Evolutionary conservation across 2,113 vertebrate species (phyloP).

Genomic region (Perognathus longimembris): DNA sequence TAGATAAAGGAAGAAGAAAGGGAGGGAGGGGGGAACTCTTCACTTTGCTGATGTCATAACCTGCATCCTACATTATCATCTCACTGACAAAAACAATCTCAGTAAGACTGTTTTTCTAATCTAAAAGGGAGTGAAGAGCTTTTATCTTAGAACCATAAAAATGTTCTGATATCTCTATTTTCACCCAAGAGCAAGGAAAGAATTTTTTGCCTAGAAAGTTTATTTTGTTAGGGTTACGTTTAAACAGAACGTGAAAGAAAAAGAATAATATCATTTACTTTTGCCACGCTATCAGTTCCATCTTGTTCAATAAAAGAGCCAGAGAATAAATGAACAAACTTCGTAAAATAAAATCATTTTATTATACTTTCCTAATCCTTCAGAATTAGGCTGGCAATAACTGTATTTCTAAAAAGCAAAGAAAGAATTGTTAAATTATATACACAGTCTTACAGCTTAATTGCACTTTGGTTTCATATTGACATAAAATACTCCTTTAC

Average conservation of each 20-base stretch:
- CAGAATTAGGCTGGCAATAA: not conserved
- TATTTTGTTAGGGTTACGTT: not conserved
- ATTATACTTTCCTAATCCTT: not conserved
- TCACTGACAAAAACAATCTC: not conserved
- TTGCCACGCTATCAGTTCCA: not conserved
- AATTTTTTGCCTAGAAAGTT: not conserved
- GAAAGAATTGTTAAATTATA: slow-evolving; percentile 36
- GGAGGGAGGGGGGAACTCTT: not conserved
- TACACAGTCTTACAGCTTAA: not conserved
- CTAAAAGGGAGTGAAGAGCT: not conserved
- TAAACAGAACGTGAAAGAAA: not conserved
- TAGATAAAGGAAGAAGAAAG: not conserved
- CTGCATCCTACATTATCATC: not conserved
- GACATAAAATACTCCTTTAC: not conserved
- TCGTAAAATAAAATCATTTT: slow-evolving; percentile 9
- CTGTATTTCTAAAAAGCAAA: slow-evolving; percentile 35
- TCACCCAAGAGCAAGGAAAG: not conserved
- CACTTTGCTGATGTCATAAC: not conserved
- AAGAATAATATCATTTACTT: not conserved
- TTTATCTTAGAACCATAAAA: not conserved
- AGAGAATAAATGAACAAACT: not conserved
- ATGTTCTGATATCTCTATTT: not conserved
- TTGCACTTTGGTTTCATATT: slow-evolving; percentile 56
- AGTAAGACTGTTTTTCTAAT: not conserved
- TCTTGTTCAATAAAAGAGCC: not conserved